Evolutionary conservation across 2,797 vertebrate species (phyloP).

Genomic region (Melanotaenia pygmaea): DNA sequence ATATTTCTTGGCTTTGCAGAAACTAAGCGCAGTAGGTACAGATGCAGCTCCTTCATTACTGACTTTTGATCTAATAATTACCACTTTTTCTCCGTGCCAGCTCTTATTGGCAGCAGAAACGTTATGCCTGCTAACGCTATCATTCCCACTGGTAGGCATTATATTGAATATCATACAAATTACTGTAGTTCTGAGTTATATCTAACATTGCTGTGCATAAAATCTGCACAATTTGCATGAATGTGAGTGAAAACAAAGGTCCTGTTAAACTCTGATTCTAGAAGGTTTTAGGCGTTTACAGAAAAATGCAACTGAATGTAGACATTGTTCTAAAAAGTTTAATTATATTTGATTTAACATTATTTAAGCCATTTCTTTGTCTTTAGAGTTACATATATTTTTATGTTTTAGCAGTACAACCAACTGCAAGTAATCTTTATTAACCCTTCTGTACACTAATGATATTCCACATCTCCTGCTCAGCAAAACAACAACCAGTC

Average conservation of each 20-base stretch:
- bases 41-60: constrained; percentile 24
- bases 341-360: neutral
- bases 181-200: neutral
- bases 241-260: neutral
- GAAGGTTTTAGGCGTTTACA: neutral
- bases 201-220: neutral
- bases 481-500: constrained; percentile 48
- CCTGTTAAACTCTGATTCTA: neutral
- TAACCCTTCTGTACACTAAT: constrained; percentile 11
- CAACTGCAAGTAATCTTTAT: constrained; percentile 6
- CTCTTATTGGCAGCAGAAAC: constrained; percentile 18
- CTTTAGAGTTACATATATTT: constrained; percentile 1
- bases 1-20: constrained; percentile 29
- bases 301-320: neutral
- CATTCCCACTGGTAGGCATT: constrained; percentile 6
- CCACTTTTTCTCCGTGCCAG: constrained; percentile 12
- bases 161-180: neutral
- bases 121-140: constrained; percentile 21
- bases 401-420: neutral
- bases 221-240: constrained; percentile 3
- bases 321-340: neutral
- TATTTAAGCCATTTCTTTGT: neutral
- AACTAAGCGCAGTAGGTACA: constrained; percentile 21
- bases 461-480: constrained; percentile 27
- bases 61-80: constrained; percentile 20